These are phyloP conservation scores for Zoroaster sp. DNA, from an alignment of 53 echinoderm and acorn worm species.

Conservation along the genomic window DNA sequence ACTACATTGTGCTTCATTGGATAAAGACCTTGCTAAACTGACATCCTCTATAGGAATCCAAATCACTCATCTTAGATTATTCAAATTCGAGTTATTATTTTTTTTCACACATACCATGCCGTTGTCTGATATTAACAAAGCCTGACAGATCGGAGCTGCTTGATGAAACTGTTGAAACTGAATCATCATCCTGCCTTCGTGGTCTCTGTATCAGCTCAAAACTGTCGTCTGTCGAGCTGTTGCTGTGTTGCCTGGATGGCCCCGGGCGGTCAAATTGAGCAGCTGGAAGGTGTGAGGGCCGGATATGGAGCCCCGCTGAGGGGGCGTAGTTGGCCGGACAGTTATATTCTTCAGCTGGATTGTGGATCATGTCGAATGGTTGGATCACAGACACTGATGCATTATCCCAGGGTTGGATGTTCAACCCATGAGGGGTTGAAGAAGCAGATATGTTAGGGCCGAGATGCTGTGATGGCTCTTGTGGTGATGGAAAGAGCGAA, in stretches of 20 bases:
- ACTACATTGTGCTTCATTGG: too few relatives aligned
- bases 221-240: conserved; percentile 17
- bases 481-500: neutral
- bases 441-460: neutral
- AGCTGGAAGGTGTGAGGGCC: neutral
- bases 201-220: conserved; percentile 35
- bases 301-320: neutral
- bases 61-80: too few relatives aligned
- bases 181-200: conserved; percentile 40
- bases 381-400: neutral
- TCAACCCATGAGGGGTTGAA: neutral
- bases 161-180: conserved; percentile 60
- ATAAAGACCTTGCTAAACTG: too few relatives aligned
- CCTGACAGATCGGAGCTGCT: conserved; percentile 75
- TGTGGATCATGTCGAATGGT: neutral
- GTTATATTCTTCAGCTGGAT: neutral
- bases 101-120: too few relatives aligned
- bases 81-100: too few relatives aligned
- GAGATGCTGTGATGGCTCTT: neutral
- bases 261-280: neutral
- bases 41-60: too few relatives aligned
- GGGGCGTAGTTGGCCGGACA: neutral
- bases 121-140: conserved; percentile 36
- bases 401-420: neutral
- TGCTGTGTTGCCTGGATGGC: neutral